Base-by-base conservation (phyloP, 2,888 invertebrate genomes). In the Minunthozetes semirufus region DNA sequence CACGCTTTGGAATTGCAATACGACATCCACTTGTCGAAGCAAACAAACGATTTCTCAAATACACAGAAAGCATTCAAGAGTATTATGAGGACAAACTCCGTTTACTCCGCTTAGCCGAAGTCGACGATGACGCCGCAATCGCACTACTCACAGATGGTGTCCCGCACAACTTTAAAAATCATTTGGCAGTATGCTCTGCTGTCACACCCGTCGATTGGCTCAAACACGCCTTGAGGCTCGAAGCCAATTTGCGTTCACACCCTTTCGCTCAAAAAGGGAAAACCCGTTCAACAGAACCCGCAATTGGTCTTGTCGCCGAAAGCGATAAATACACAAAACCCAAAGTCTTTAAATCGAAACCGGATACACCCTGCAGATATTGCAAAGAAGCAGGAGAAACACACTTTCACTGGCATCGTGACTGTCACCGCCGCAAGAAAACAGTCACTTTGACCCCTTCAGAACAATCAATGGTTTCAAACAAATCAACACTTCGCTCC, bases 1-100 rank as follows among this genome's bases (percentile, higher is more conserved):
- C 33, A 5, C 73, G 73, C 33, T 73, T 73, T n/a, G 73, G 73
- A 3, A 33, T 17, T 1, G 19, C 42, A 3, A 17, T 61, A 1
- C 5, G 13, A 1, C 27, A 46, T 25, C 73, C 73, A 6, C n/a
- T 73, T 0, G 33, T 73, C 0, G 59, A 73, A 19, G 73, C 73
- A 9, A 25, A 73, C 4, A n/a, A 22, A 8, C 33, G 73, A 4
- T 25, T 15, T 15, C 25, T 73, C 19, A 56, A 38, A 6, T 29
- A 1, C 22, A 11, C 38, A 8, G 73, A 73, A 1, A 48, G 19
- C 1, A 33, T 73, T 0, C 38, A 38, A 19, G 11, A 11, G 27
- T 73, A 73, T 25, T 73, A 29, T 33, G 59, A 73, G 1, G 56
- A 25, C 11, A 73, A 73, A 19, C 19, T 73, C 1, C 29, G 61